Evolutionary conservation across 2,888 invertebrate species (phyloP), one percentile per base, ranked within the genome.

Genomic region (Dryomyza anilis): DNA sequence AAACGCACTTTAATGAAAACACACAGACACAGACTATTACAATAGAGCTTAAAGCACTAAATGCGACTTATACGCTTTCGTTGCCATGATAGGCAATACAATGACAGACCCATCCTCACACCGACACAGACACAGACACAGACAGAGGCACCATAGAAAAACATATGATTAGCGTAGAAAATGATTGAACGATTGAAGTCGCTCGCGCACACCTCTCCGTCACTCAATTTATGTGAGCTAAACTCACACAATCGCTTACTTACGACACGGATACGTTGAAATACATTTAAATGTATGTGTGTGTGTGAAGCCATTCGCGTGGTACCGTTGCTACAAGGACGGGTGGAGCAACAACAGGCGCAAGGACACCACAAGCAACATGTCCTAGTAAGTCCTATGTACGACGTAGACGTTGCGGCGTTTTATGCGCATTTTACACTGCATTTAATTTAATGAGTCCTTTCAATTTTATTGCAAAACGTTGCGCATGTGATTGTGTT

Each of bases 371-470:
- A n/a, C n/a, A n/a, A n/a, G n/a, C n/a, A n/a, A n/a, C n/a, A 29
- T 29, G 7, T 16, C n/a, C 27, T 25, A 27, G 50, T 25, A 2
- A 27, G 25, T 25, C 12, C 6, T 3, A 19, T 6, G 21, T 8
- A 8, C 6, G 46, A 43, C 14, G 16, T 10, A 6, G 43, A 12
- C 52, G 30, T 6, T n/a, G 29, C 67, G 69, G 69, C 70, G 58
- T 73, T 76, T 77, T 77, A 77, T 74, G 75, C 72, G 73, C 72
- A 74, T 77, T 76, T 77, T 77, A 76, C 76, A 75, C 74, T 76
- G 77, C 76, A 76, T 76, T 77, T 77, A 77, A 76, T 77, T 76
- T 77, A 77, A 77, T 76, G 76, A 76, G 74, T 72, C 70, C 71
- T 74, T 73, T 70, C 72, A 71, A 70, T 72, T 74, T 73, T 73